Percentiles rank a stretch among this genome's conserved stretches.
Evolutionary conservation across 2,113 vertebrate genomes (phyloP).

Genomic region (Hiodon alosoides): DNA sequence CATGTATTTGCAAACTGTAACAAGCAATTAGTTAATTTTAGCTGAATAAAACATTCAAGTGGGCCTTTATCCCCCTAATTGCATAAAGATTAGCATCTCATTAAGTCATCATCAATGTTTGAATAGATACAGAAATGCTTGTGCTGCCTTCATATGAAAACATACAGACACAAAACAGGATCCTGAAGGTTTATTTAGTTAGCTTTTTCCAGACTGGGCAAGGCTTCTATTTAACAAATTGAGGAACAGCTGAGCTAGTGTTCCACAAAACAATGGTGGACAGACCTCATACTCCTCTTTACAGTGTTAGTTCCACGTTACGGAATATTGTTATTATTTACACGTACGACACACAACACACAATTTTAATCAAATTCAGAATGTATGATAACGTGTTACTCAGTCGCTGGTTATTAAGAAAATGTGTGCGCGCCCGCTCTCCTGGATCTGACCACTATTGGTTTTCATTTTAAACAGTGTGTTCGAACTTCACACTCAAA

Average conservation of each 20-base stretch:
- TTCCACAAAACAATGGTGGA: no score
- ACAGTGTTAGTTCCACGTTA: neutral
- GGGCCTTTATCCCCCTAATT: neutral
- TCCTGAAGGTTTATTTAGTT: neutral
- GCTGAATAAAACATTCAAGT: neutral
- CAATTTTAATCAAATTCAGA: no score
- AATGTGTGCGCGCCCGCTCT: no score
- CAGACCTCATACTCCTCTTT: neutral
- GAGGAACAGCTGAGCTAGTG: neutral
- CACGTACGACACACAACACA: no score
- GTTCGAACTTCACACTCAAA: no score
- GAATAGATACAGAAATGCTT: neutral
- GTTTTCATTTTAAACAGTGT: no score
- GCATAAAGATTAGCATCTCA: constrained; percentile 16
- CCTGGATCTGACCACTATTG: no score
- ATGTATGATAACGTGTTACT: no score
- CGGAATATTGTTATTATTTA: neutral
- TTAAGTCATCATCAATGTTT: constrained; percentile 3
- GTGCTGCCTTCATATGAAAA: neutral
- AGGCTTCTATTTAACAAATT: neutral
- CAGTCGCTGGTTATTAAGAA: no score
- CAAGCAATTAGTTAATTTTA: constrained; percentile 12
- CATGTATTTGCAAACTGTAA: neutral
- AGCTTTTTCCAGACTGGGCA: neutral
- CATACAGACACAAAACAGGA: neutral